These are phyloP conservation scores for Cactoblastis cactorum DNA, from an alignment of 2,888 invertebrate species.

Conservation along the genomic window DNA sequence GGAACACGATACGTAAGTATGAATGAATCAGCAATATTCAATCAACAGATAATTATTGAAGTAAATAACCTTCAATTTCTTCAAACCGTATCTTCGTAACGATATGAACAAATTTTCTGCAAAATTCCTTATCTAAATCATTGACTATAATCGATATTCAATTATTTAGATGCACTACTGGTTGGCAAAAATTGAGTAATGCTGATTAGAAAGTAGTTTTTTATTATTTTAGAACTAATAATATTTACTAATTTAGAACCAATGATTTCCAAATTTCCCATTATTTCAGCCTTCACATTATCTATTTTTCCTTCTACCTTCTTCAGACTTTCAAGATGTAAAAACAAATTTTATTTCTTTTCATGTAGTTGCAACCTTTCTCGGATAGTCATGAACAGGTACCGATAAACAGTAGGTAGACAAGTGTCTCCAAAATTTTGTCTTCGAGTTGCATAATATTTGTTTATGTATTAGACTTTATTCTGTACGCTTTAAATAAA, in stretches of 20 bases:
- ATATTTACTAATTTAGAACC: too few species aligned
- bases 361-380: slow-evolving; percentile 78
- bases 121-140: too few species aligned
- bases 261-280: neutral
- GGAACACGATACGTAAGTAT: slow-evolving; percentile 15
- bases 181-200: neutral
- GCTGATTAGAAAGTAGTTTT: slow-evolving; percentile 2
- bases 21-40: slow-evolving; percentile 12
- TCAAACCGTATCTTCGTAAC: too few species aligned
- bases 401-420: slow-evolving; percentile 62
- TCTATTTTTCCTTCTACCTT: slow-evolving; percentile 11
- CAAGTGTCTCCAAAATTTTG: slow-evolving; percentile 44
- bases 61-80: too few species aligned
- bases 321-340: slow-evolving; percentile 34
- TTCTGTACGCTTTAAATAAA: slow-evolving; percentile 23
- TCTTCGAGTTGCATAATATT: slow-evolving; percentile 31
- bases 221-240: too few species aligned
- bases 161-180: too few species aligned
- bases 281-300: slow-evolving; percentile 14
- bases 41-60: neutral
- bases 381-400: slow-evolving; percentile 79
- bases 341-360: slow-evolving; percentile 58
- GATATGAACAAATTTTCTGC: too few species aligned
- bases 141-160: neutral
- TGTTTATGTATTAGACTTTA: slow-evolving; percentile 36